phyloP scores from a whole-genome alignment of 2,888 invertebrate genomes.

The Proisotoma minuta region DNA sequence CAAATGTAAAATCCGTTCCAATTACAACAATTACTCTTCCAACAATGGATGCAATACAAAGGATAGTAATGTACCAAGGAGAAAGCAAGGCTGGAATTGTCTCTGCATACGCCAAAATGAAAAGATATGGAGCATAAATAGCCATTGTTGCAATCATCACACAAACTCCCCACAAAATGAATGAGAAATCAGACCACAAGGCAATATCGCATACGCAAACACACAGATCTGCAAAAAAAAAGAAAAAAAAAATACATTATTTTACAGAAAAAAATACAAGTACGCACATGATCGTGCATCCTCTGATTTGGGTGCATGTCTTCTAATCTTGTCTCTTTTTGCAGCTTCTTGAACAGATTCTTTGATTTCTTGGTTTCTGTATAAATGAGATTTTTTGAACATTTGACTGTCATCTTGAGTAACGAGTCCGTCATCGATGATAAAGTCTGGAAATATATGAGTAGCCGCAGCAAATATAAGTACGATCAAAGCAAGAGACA shows the following conservation, averaged over 20 bases:
- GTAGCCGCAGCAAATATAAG: slow-evolving; percentile 20
- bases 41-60: slow-evolving; percentile 13
- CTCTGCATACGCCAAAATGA: slow-evolving; percentile 28
- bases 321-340: neutral
- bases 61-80: slow-evolving; percentile 21
- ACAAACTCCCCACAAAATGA: slow-evolving; percentile 33
- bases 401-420: neutral
- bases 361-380: neutral
- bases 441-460: slow-evolving; percentile 17
- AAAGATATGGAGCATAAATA: slow-evolving; percentile 33
- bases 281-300: slow-evolving; percentile 1
- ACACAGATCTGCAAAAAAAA: slow-evolving; percentile 26
- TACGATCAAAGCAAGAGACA: slow-evolving; percentile 15
- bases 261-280: too few relatives aligned
- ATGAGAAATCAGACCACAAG: slow-evolving; percentile 29
- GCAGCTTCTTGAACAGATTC: neutral
- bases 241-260: neutral
- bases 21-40: slow-evolving; percentile 6
- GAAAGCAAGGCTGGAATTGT: slow-evolving; percentile 10
- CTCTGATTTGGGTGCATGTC: neutral
- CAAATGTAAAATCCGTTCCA: slow-evolving; percentile 19
- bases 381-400: neutral
- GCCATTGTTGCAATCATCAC: slow-evolving; percentile 30
- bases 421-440: neutral
- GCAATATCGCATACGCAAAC: slow-evolving; percentile 39